Base-by-base conservation (phyloP, 2,888 invertebrate species). In the Aphodius granarius region DNA sequence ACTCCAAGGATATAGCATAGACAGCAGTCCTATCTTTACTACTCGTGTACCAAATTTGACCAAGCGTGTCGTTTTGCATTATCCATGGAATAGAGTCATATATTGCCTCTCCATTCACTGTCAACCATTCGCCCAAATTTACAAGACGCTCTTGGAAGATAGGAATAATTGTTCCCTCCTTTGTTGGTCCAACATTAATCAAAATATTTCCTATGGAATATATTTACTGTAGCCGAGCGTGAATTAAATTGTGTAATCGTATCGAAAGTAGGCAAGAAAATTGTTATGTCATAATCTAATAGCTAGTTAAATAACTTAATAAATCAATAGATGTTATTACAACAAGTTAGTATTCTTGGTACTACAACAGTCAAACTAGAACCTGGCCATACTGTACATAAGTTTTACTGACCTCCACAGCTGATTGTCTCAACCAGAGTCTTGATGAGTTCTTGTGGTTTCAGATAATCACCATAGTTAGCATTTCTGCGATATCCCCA, bases 181-280 rank as follows among this genome's bases (percentile, higher is more conserved):
- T 94, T 0, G 96, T 95, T n/a, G 97, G 97, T 0, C 97, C 97
- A 5, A 97, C 91, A 84, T 97, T 97, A 83, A 96, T 91, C 15
- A 95, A 86, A 16, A 93, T 88, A 84, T 96, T 96, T 0, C 94
- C 94, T 91, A n/a, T 5, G 68, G 63, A 43, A 73, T 68, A 63
- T 21, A 21, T 71, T 21, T 18, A 63, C 18, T 23, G 0, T n/a
- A n/a, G n/a, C n/a, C n/a, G n/a, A n/a, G n/a, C n/a, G n/a, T n/a
- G n/a, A n/a, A n/a, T n/a, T n/a, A n/a, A n/a, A n/a, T n/a, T n/a
- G n/a, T n/a, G n/a, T n/a, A n/a, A n/a, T n/a, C n/a, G n/a, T n/a
- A n/a, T n/a, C n/a, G n/a, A n/a, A n/a, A n/a, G n/a, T n/a, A n/a
- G n/a, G n/a, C n/a, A n/a, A n/a, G n/a, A n/a, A n/a, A n/a, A n/a